Base-by-base conservation (phyloP, 2,113 vertebrate genomes). In the Cranoglanis bouderius region DNA sequence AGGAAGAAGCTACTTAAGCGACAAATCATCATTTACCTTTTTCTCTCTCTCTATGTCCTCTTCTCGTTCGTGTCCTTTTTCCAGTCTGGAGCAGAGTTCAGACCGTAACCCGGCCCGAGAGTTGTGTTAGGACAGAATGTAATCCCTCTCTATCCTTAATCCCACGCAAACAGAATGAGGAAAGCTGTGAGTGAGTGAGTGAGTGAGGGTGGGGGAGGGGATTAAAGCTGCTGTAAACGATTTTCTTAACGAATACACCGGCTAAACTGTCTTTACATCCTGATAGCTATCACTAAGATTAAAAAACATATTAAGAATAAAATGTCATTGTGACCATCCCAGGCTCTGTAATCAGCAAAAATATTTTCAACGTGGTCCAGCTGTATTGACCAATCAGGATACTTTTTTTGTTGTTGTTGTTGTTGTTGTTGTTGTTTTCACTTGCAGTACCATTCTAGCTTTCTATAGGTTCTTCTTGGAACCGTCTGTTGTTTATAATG, bases 111-210 rank as follows among this genome's bases (percentile, higher is more conserved):
- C 86, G 16, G 49, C 18, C 16, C 84, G 86, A 85, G 83, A 84
- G 86, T 49, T 59, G 74, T 82, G 81, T 49, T 51, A 65, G 85
- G 88, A 90, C 91, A 90, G 91, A 91, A 90, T 86, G 92, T 96
- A 96, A 96, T 96, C 96, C 93, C 90, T 88, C 91, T 91, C 92
- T 89, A 95, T 95, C 94, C 95, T 93, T 96, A 96, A 96, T 96
- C 96, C 95, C 80, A 53, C 4, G 8, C 49, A 38, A 75, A 89
- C 93, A 92, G 16, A 93, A 91, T 91, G 92, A 95, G 92, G 90
- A 61, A 67, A 35, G 12, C 65, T n/a, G 81, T 10, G 84, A 21
- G 26, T 16, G 84, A 83, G 90, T n/a, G n/a, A n/a, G 81, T 10
- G 84, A 21, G 26, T 16, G 84, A 83, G 90, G n/a, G n/a, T 29